Evolutionary conservation across 2,888 invertebrate species (phyloP), one percentile per base, ranked within the genome.

Genomic region (Melipona beecheii): DNA sequence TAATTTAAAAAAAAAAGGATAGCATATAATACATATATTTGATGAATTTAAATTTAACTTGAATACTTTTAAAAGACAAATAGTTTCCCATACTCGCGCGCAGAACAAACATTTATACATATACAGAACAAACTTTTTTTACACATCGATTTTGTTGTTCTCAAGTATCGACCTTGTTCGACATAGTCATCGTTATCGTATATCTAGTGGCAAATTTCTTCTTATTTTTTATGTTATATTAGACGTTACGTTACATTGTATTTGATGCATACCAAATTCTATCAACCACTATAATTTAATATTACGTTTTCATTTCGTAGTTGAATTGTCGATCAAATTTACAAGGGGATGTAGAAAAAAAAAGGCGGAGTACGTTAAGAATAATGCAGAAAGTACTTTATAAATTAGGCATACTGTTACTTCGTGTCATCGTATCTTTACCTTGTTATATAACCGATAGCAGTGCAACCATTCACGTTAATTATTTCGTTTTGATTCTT

Each of bases 361-460:
- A 9, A 5, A 65, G 43, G 62, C 6, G 3, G 21, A 56, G 11
- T 43, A 19, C 54, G 17, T 17, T 0, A 24, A 56, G 17, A 19
- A 65, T 74, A 19, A 72, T 36, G 49, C n/a, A 19, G 68, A 68
- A 65, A 3, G 49, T 69, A 58, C 43, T 72, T 21, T 70, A n/a
- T 5, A 75, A 80, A 64, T 43, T 17, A 24, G 31, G 62, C 27
- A 68, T 64, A 68, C 27, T 27, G 50, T 62, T 24, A 52, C 64
- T 54, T 54, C 54, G 75, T 81, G 75, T 81, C 82, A 56, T 71
- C 43, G 75, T 83, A 73, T 83, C 75, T 83, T 76, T 62, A 62
- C 36, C 58, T 69, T 36, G 76, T 83, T 83, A 72, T 43, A 56
- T 81, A 83, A 83, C 68, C 75, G 81, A 81, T 80, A 81, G 62